These are phyloP conservation scores for Melopsittacus undulatus DNA, from an alignment of 2,797 vertebrate genomes.

Conservation along the genomic window DNA sequence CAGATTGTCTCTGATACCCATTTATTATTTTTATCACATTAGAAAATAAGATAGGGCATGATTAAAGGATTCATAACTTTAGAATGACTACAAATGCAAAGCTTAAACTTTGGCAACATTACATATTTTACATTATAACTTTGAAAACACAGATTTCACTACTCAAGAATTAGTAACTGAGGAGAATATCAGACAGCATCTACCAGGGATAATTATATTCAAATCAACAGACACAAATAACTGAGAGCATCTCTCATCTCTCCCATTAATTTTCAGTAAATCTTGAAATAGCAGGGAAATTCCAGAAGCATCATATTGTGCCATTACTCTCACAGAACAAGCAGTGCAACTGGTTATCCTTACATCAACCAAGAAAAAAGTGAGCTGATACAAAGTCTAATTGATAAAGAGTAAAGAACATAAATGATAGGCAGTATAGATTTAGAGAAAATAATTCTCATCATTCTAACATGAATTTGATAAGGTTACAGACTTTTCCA, in stretches of 20 bases:
- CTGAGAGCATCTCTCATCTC: constrained; percentile 1
- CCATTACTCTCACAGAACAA: constrained; percentile 28
- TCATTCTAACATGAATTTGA: background rate
- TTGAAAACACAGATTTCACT: constrained; percentile 17
- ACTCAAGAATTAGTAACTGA: background rate
- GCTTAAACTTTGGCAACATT: background rate
- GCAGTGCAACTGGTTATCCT: background rate
- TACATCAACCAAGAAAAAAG: background rate
- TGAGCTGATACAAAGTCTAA: background rate
- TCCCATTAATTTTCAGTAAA: constrained; percentile 48
- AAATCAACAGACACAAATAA: constrained; percentile 34
- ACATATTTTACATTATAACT: constrained; percentile 7
- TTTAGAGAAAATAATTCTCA: constrained; percentile 18
- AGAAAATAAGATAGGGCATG: background rate
- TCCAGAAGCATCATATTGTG: background rate
- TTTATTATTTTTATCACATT: constrained; percentile 28
- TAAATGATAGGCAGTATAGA: background rate
- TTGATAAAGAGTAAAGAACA: background rate
- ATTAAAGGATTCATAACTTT: background rate
- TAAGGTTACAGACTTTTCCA: background rate
- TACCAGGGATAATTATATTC: constrained; percentile 35
- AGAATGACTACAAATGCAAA: constrained; percentile 8
- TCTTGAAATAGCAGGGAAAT: constrained; percentile 52
- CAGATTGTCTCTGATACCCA: constrained; percentile 7
- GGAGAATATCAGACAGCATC: constrained; percentile 16